phyloP scores from a whole-genome alignment of 1,140 invertebrate species.

The Drosophila funebris region DNA sequence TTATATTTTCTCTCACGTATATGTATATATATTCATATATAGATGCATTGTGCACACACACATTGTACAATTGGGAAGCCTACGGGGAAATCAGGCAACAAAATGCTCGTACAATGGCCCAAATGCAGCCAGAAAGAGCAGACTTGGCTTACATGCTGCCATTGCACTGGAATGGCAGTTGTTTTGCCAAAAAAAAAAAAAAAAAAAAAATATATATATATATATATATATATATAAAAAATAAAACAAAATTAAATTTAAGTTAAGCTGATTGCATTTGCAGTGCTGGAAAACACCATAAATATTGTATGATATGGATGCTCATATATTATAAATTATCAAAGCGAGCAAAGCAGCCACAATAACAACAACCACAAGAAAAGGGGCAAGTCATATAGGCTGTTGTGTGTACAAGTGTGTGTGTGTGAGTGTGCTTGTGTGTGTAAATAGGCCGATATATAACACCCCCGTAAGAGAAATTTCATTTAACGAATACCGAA shows the following conservation, averaged over 20 bases:
- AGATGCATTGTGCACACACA: conserved; percentile 25
- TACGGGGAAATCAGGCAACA: conserved; percentile 50
- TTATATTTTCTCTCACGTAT: neutral
- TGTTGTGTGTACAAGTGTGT: conserved; percentile 9
- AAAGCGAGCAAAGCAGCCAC: conserved; percentile 14
- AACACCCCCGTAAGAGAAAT: conserved; percentile 49
- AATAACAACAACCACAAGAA: conserved; percentile 1
- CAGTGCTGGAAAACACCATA: conserved; percentile 31
- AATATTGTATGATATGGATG: conserved; percentile 38
- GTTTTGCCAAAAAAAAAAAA: conserved; percentile 6
- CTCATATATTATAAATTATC: conserved; percentile 28
- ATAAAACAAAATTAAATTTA: conserved; percentile 18
- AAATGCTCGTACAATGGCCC: conserved; percentile 25
- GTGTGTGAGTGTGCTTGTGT: neutral
- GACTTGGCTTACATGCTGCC: conserved; percentile 6
- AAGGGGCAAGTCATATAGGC: conserved; percentile 32
- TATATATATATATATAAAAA: too few relatives aligned
- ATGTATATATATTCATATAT: neutral
- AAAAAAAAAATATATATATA: neutral
- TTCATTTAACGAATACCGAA: conserved; percentile 28
- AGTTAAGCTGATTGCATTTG: conserved; percentile 48
- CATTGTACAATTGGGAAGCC: conserved; percentile 27
- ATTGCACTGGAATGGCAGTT: conserved; percentile 4
- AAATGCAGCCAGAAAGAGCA: conserved; percentile 12
- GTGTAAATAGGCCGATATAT: conserved; percentile 35